Percentiles rank a stretch among this genome's conserved stretches.
Conservation (phyloP, 2,888 invertebrate genomes). For the Ophioninae sp. region DNA sequence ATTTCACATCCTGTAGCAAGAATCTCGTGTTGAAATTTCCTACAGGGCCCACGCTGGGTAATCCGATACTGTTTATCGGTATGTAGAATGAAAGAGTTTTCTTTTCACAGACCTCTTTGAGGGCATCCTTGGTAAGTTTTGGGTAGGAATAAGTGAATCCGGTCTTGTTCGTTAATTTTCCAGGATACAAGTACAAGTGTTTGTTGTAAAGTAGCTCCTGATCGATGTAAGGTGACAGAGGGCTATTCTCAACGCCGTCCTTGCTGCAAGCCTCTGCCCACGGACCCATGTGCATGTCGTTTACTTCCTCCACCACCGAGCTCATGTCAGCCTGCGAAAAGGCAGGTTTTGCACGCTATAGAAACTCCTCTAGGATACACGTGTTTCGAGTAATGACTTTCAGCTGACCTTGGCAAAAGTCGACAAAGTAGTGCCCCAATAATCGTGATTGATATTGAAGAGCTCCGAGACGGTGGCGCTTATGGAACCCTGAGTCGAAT, state of each 20-base stretch:
- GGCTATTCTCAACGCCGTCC: constrained; percentile 90
- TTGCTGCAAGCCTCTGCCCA: constrained; percentile 94
- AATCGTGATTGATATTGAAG: constrained; percentile 93
- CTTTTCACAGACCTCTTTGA: constrained; percentile 83
- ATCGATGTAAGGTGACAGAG: constrained; percentile 93
- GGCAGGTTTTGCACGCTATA: background rate
- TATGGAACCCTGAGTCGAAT: constrained; percentile 92
- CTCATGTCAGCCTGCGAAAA: constrained; percentile 87
- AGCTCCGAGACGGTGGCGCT: constrained; percentile 90
- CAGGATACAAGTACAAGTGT: constrained; percentile 89
- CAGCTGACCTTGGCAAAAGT: constrained; percentile 88
- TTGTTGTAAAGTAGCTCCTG: constrained; percentile 91
- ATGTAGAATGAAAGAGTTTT: constrained; percentile 1
- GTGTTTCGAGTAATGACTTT: background rate
- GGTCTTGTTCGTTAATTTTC: constrained; percentile 83
- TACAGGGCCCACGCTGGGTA: no score
- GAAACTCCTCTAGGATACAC: background rate
- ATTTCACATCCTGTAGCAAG: no score
- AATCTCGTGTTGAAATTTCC: no score
- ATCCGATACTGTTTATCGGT: no score
- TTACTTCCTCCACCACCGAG: constrained; percentile 93
- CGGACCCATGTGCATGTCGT: constrained; percentile 95
- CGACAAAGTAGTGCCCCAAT: constrained; percentile 91
- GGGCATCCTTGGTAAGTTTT: constrained; percentile 83
- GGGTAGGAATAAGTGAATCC: constrained; percentile 86